A percentile compares a stretch with the other conserved stretches of the same genome.
phyloP scores from a whole-genome alignment of 2,113 vertebrate genomes.

The Mustela nigripes region DNA sequence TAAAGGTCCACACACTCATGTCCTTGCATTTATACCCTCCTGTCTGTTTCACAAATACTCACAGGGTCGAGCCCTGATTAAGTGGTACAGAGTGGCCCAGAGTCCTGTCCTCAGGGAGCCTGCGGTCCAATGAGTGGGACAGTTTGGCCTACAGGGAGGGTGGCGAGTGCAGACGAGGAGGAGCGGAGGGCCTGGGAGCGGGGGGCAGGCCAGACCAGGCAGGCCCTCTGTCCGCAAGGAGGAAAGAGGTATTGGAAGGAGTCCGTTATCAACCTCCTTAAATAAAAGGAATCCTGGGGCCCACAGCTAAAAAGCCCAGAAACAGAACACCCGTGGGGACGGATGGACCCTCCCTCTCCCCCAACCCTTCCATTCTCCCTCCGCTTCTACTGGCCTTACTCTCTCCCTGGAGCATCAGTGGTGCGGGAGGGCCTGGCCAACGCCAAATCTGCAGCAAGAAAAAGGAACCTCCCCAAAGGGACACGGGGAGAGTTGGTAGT shows the following conservation, averaged over 20 bases:
- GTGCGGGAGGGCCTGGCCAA: not conserved
- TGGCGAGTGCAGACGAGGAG: not conserved
- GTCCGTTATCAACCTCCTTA: not conserved
- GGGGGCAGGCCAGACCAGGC: rapidly evolving
- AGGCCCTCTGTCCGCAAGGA: not conserved
- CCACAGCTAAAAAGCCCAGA: not conserved
- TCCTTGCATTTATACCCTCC: not conserved
- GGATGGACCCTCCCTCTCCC: not conserved
- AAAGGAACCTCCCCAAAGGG: not conserved
- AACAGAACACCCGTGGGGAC: not conserved
- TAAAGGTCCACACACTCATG: not conserved
- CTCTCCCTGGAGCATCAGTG: not conserved
- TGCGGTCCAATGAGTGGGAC: not conserved
- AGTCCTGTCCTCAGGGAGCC: not conserved
- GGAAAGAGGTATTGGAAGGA: not conserved
- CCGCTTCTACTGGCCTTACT: not conserved
- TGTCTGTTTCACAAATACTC: not conserved
- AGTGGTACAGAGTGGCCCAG: not conserved
- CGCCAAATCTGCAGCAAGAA: not conserved
- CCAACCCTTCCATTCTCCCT: no score
- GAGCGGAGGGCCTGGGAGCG: rapidly evolving
- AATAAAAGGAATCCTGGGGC: no score
- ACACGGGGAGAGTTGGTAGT: not conserved
- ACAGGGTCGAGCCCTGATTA: not conserved
- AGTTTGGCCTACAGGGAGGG: not conserved